Evolutionary conservation across 2,888 invertebrate species (phyloP).

Genomic region (Cloeon dipterum): DNA sequence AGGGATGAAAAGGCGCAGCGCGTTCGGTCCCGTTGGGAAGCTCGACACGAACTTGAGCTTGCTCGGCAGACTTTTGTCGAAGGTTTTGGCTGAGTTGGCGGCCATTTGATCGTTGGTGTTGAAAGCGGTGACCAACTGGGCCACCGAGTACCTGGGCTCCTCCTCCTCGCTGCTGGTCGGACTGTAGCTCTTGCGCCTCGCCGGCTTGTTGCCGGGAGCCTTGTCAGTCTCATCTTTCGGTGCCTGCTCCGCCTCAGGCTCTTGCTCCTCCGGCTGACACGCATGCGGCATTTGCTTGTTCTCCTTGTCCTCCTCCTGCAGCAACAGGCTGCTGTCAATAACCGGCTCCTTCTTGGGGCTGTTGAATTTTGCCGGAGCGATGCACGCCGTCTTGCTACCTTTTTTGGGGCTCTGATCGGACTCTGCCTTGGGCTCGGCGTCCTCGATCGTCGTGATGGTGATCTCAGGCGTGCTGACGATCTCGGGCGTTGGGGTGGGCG

Average conservation of each 20-base stretch:
- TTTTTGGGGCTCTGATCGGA: too few species aligned
- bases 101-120: constrained; percentile 23
- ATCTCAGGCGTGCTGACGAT: too few species aligned
- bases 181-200: background rate
- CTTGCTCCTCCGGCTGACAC: too few species aligned
- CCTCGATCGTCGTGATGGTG: too few species aligned
- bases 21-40: constrained; percentile 23
- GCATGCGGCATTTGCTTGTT: too few species aligned
- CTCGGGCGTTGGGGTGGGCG: background rate
- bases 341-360: too few species aligned
- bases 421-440: too few species aligned
- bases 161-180: constrained; percentile 14
- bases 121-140: constrained; percentile 22
- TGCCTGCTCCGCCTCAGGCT: background rate
- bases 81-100: background rate
- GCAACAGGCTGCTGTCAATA: too few species aligned
- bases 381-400: too few species aligned
- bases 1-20: constrained; percentile 21
- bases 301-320: too few species aligned
- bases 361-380: too few species aligned
- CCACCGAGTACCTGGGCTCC: constrained; percentile 22
- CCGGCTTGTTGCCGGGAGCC: background rate
- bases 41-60: constrained; percentile 2
- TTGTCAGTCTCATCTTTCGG: background rate
- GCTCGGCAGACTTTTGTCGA: constrained; percentile 1